A percentile compares a stretch with the other conserved stretches of the same genome.
These are phyloP conservation scores for Phrynosoma blainvillii DNA, from an alignment of 2,113 vertebrate species.

Conservation along the genomic window DNA sequence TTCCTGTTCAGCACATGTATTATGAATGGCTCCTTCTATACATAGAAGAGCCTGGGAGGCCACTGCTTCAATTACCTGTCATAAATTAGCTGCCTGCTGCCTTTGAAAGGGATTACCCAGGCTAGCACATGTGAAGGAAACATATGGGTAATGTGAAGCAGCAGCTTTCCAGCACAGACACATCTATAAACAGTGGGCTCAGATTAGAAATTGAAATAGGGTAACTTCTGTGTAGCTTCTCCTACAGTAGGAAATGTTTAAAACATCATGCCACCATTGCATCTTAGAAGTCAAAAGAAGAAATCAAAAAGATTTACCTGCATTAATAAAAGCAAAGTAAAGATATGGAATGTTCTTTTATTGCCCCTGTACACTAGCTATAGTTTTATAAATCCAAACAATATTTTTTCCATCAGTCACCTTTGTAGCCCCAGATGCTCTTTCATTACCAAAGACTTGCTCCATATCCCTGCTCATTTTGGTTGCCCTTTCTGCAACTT, in stretches of 20 bases:
- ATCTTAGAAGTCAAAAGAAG: neutral
- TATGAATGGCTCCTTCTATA: slow-evolving; percentile 25
- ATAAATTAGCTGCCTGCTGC: slow-evolving; percentile 14
- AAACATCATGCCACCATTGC: neutral
- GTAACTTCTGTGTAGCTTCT: neutral
- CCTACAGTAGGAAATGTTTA: neutral
- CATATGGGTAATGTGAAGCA: neutral
- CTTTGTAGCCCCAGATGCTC: neutral
- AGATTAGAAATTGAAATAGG: slow-evolving; percentile 2
- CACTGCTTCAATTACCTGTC: neutral
- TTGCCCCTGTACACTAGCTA: no score
- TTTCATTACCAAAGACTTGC: neutral
- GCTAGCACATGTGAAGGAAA: neutral
- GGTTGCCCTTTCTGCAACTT: neutral
- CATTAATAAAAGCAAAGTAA: neutral
- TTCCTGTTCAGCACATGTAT: slow-evolving; percentile 12
- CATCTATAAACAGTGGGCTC: neutral
- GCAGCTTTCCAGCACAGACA: neutral
- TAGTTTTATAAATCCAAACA: neutral
- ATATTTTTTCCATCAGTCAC: neutral
- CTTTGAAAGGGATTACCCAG: neutral
- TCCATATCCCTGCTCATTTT: neutral
- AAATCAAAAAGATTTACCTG: neutral
- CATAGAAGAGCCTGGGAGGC: neutral
- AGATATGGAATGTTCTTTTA: neutral